These are phyloP conservation scores for Diglossa brunneiventris DNA, from an alignment of 2,113 vertebrate genomes.

Conservation along the genomic window DNA sequence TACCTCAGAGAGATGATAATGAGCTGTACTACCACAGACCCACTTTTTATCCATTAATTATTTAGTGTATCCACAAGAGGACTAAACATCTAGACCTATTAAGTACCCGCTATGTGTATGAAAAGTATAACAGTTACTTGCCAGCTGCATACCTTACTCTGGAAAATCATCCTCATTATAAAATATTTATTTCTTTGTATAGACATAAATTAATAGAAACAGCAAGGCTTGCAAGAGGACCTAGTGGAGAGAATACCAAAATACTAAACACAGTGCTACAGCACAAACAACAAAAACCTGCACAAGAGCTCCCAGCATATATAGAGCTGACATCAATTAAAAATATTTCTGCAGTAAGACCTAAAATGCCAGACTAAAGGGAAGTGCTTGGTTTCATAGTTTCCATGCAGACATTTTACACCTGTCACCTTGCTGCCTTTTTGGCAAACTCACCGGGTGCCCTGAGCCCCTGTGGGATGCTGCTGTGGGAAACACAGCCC, in stretches of 20 bases:
- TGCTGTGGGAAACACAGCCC: constrained; percentile 51
- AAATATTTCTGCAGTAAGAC: background rate
- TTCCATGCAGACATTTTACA: constrained; percentile 51
- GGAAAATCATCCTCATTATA: constrained; percentile 46
- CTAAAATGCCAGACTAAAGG: background rate
- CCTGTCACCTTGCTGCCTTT: constrained; percentile 6
- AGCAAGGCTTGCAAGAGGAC: background rate
- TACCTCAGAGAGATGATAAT: background rate
- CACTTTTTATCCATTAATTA: constrained; percentile 47
- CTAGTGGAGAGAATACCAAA: background rate
- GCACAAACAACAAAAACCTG: background rate
- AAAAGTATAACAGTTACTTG: background rate
- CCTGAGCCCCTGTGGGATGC: background rate
- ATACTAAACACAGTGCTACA: background rate
- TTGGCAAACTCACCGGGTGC: constrained; percentile 61
- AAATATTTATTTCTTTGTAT: constrained; percentile 51
- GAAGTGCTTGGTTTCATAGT: constrained; percentile 15
- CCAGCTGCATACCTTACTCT: constrained; percentile 23
- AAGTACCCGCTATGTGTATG: background rate
- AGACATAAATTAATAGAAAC: constrained; percentile 17
- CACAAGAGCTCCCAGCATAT: background rate
- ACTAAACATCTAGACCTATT: background rate
- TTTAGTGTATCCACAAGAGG: background rate
- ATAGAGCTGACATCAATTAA: background rate
- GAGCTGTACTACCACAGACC: background rate